Conservation (phyloP, 2,888 invertebrate genomes). For the Thymelicus lineola region DNA sequence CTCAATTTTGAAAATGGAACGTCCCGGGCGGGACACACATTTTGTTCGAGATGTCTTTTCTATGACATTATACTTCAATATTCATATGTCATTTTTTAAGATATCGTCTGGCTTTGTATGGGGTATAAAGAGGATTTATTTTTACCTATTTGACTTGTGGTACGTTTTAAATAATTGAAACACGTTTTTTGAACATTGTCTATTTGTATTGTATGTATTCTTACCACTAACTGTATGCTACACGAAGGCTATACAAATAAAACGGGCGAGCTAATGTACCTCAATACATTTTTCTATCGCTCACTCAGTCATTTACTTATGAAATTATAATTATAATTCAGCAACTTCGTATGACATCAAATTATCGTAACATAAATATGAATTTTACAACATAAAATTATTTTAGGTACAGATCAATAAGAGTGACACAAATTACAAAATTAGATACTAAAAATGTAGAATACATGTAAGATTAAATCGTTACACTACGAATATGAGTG, state of each 20-base stretch:
- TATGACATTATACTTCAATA: too few relatives aligned
- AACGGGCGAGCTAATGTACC: slow-evolving; percentile 51
- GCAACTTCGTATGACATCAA: slow-evolving; percentile 13
- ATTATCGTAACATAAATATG: slow-evolving; percentile 12
- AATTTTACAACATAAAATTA: slow-evolving; percentile 28
- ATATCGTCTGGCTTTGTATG: too few relatives aligned
- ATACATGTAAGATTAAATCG: too few relatives aligned
- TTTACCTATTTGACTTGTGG: too few relatives aligned
- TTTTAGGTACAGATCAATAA: slow-evolving; percentile 13
- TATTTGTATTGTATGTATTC: slow-evolving; percentile 80
- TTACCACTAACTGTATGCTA: slow-evolving; percentile 66
- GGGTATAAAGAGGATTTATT: too few relatives aligned
- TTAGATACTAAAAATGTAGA: too few relatives aligned
- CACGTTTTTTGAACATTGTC: slow-evolving; percentile 72
- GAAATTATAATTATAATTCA: slow-evolving; percentile 37
- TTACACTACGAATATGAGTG: too few relatives aligned
- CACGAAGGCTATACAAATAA: slow-evolving; percentile 60
- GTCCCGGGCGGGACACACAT: too few relatives aligned
- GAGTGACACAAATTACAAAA: too few relatives aligned
- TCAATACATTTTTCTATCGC: slow-evolving; percentile 38
- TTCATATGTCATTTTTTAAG: too few relatives aligned
- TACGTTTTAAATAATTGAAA: slow-evolving; percentile 68
- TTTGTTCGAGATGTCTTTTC: too few relatives aligned
- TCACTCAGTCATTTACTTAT: slow-evolving; percentile 66
- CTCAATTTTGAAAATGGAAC: too few relatives aligned